These are phyloP conservation scores for Crotalus tigris DNA, from an alignment of 2,113 vertebrate species.

Conservation along the genomic window DNA sequence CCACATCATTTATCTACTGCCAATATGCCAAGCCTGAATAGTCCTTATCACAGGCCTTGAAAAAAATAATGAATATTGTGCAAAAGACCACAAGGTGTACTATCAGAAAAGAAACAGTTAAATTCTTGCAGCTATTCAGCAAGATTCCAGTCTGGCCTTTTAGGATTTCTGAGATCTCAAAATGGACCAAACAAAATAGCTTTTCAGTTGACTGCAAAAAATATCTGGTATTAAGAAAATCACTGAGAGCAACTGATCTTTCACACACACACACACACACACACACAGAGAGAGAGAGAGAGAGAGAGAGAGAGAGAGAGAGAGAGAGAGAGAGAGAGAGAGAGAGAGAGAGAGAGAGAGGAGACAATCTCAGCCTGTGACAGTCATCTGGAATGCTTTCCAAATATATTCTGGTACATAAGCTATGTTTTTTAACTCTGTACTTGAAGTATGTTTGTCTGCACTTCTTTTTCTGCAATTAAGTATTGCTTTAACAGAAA, in stretches of 20 bases:
- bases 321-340: too few species aligned
- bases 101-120: background rate
- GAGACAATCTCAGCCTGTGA: background rate
- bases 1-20: background rate
- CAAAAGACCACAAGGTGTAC: background rate
- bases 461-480: background rate
- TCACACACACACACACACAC: background rate
- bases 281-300: too few species aligned
- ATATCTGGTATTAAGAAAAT: background rate
- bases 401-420: background rate
- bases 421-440: background rate
- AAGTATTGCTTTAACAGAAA: too few species aligned
- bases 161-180: background rate
- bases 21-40: background rate
- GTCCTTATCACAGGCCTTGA: background rate
- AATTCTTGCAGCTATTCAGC: background rate
- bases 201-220: background rate
- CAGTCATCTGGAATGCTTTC: background rate
- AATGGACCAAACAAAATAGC: background rate
- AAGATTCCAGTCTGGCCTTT: background rate
- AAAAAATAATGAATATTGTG: background rate
- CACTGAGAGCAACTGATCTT: background rate
- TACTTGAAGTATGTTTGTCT: background rate
- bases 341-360: too few species aligned
- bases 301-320: too few species aligned